phyloP scores from a whole-genome alignment of 2,113 vertebrate genomes.

The Oryzias woworae region DNA sequence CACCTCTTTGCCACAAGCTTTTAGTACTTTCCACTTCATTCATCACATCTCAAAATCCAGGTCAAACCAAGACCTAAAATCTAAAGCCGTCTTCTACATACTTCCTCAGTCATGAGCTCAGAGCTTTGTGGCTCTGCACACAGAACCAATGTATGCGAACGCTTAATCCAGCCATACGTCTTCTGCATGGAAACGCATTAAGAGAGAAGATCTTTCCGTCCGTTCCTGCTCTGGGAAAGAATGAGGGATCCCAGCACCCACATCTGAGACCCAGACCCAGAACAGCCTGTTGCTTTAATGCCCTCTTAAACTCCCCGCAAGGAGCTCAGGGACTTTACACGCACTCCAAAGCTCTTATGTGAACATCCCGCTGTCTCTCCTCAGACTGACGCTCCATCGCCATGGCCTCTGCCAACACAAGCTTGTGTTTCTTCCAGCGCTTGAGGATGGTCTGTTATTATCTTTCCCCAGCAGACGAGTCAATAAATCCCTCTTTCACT shows the following conservation, averaged over 20 bases:
- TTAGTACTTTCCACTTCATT: too few species aligned
- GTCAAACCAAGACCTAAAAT: too few species aligned
- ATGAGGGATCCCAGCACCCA: constrained; percentile 59
- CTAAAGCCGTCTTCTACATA: too few species aligned
- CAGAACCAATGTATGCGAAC: not conserved
- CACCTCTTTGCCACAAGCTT: too few species aligned
- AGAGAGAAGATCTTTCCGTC: constrained; percentile 30
- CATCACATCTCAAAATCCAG: too few species aligned
- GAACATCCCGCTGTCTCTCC: constrained; percentile 53
- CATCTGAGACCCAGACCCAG: constrained; percentile 68
- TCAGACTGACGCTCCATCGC: constrained; percentile 45
- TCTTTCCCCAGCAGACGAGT: constrained; percentile 42
- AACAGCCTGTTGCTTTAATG: constrained; percentile 47
- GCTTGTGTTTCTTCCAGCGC: constrained; percentile 48
- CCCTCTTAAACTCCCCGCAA: constrained; percentile 41
- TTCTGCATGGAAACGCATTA: not conserved
- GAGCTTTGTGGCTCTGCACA: too few species aligned
- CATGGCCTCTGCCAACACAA: constrained; percentile 52
- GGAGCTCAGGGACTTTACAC: constrained; percentile 34
- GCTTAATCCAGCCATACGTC: not conserved
- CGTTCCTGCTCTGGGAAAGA: constrained; percentile 47
- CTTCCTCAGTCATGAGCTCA: too few species aligned
- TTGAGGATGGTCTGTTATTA: constrained; percentile 65
- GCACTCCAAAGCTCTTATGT: constrained; percentile 41
- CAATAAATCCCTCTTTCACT: constrained; percentile 17